Evolutionary conservation across 2,888 invertebrate genomes (phyloP), one percentile per base, ranked within the genome.

Genomic region (Teleogryllus oceanicus): DNA sequence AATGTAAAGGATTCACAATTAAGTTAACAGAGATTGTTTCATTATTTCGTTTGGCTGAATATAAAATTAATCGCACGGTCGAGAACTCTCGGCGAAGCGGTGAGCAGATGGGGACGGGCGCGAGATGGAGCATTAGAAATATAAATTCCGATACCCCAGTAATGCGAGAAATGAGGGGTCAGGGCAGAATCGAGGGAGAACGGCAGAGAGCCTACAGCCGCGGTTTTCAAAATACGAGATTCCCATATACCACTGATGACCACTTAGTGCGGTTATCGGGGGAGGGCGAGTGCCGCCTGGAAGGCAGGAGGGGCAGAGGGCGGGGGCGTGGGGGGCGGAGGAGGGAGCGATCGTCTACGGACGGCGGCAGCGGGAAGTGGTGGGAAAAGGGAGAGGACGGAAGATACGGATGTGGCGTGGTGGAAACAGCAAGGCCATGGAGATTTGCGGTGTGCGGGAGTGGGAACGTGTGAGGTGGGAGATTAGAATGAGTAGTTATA

Each of bases 1-100:
- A 62, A 62, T 62, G 62, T n/a, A 62, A n/a, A 62, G 62, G 62
- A 62, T 62, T 62, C 62, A n/a, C n/a, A 62, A 62, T 62, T 62
- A 62, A 62, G 62, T 62, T 62, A 62, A 62, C 62, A n/a, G 62
- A 62, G 62, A 18, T 62, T 62, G 62, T 62, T 62, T 62, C 62
- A 62, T 62, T 62, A 62, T 62, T 62, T 62, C 62, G n/a, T 62
- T 62, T 62, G 16, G 62, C 11, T n/a, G 62, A 62, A 62, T 62
- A 62, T 62, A 62, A 62, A 62, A 62, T 62, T 62, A 62, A 62
- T 62, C 16, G 62, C 62, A 62, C 62, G 62, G n/a, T 18, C 62
- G 62, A 62, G 62, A 62, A 62, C 62, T 62, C 62, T n/a, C 62
- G 4, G n/a, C 62, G 16, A n/a, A 13, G 62, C n/a, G n/a, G 62